phyloP scores from a whole-genome alignment of 2,888 invertebrate species.

The Drosophila algonquin region DNA sequence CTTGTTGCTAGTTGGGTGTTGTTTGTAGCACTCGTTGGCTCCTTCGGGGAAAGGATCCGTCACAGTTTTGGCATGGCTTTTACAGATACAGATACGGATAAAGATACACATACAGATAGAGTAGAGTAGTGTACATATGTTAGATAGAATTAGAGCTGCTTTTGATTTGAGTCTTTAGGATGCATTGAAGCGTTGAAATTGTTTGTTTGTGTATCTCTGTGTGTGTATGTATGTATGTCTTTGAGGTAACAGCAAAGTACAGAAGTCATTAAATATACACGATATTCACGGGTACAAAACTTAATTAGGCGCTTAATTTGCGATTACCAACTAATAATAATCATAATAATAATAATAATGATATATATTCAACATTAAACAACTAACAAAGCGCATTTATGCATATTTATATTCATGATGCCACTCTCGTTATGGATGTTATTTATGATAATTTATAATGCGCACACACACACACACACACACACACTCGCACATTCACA shows the following conservation, averaged over 20 bases:
- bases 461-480: conserved; percentile 21
- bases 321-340: conserved; percentile 34
- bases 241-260: conserved; percentile 60
- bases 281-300: conserved; percentile 11
- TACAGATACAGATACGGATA: conserved; percentile 13
- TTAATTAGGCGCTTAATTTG: conserved; percentile 58
- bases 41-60: conserved; percentile 26
- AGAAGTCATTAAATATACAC: conserved; percentile 46
- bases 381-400: conserved; percentile 72
- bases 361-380: conserved; percentile 56
- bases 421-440: conserved; percentile 32
- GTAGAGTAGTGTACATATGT: conserved; percentile 8
- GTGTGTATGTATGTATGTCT: not conserved
- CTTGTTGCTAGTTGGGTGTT: not conserved
- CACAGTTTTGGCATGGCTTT: conserved; percentile 49
- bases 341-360: conserved; percentile 8
- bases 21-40: conserved; percentile 51
- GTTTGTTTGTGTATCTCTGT: conserved; percentile 1
- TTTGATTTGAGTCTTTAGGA: conserved; percentile 21
- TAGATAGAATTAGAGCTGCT: conserved; percentile 13
- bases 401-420: conserved; percentile 42
- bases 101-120: conserved; percentile 10
- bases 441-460: conserved; percentile 48
- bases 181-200: conserved; percentile 11
- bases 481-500: not conserved